These are phyloP conservation scores for Helostoma temminkii DNA, from an alignment of 2,797 vertebrate species.

Conservation along the genomic window DNA sequence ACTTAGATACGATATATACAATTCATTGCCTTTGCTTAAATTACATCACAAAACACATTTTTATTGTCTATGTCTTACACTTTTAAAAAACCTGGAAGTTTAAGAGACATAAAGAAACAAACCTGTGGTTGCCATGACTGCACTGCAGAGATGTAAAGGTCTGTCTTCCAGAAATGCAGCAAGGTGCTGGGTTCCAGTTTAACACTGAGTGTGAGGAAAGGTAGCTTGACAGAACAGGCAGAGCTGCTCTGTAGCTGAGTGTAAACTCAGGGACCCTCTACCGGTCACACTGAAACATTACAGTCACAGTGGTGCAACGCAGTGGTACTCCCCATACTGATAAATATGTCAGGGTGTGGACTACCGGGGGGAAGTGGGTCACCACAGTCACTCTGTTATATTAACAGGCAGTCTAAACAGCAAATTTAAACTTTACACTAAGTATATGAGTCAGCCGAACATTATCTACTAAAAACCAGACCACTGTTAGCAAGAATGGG, in stretches of 20 bases:
- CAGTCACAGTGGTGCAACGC: constrained; percentile 38
- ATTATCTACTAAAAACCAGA: neutral
- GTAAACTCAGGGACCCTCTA: constrained; percentile 59
- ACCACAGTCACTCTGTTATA: neutral
- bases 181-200: constrained; percentile 59
- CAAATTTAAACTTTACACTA: neutral
- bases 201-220: constrained; percentile 40
- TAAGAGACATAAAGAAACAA: constrained; percentile 44
- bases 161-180: constrained; percentile 30
- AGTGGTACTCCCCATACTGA: constrained; percentile 1
- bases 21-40: too few relatives aligned
- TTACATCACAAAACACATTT: too few relatives aligned
- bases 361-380: neutral
- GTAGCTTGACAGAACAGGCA: constrained; percentile 30
- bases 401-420: too few relatives aligned
- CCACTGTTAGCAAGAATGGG: too few relatives aligned
- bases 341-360: constrained; percentile 18
- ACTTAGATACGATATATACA: neutral
- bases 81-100: neutral
- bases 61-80: neutral
- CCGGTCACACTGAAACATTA: constrained; percentile 38
- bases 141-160: constrained; percentile 52
- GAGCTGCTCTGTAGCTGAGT: constrained; percentile 19
- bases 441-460: neutral
- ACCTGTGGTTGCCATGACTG: constrained; percentile 85